These are phyloP conservation scores for Stegodyphus dumicola DNA, from an alignment of 1,140 invertebrate genomes.

Conservation along the genomic window DNA sequence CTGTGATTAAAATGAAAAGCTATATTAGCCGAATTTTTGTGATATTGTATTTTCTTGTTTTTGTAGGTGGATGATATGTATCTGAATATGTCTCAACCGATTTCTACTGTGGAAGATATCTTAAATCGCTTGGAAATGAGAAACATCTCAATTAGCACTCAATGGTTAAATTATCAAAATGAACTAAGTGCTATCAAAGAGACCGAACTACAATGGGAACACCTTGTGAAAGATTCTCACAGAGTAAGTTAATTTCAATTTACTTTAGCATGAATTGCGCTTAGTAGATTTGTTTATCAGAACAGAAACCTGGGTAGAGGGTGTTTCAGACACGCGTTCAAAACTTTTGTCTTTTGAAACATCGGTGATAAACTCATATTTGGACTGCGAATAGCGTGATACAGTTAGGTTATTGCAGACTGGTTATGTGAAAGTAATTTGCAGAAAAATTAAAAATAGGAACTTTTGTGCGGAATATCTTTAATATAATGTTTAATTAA, in stretches of 20 bases:
- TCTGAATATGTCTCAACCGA: constrained; percentile 78
- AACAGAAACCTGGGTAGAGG: no score
- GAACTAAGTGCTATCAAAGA: constrained; percentile 74
- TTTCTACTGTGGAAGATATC: constrained; percentile 77
- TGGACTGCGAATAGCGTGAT: no score
- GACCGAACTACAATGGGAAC: constrained; percentile 76
- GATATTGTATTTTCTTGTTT: not conserved
- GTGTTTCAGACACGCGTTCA: no score
- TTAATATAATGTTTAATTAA: no score
- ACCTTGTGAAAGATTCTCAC: constrained; percentile 79
- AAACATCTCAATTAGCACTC: constrained; percentile 76
- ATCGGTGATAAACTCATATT: no score
- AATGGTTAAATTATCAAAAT: constrained; percentile 78
- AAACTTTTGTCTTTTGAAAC: no score
- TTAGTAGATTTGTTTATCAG: no score
- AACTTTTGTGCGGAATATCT: no score
- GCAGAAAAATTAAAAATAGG: no score
- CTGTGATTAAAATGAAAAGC: not conserved
- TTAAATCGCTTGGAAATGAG: constrained; percentile 78
- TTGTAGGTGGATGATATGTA: constrained; percentile 78
- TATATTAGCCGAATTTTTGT: not conserved
- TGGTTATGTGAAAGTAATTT: no score
- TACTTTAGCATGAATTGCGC: no score
- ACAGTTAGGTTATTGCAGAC: no score
- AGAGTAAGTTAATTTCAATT: constrained; percentile 71